phyloP scores from a whole-genome alignment of 2,888 invertebrate genomes.

The Apocheima hispidaria region DNA sequence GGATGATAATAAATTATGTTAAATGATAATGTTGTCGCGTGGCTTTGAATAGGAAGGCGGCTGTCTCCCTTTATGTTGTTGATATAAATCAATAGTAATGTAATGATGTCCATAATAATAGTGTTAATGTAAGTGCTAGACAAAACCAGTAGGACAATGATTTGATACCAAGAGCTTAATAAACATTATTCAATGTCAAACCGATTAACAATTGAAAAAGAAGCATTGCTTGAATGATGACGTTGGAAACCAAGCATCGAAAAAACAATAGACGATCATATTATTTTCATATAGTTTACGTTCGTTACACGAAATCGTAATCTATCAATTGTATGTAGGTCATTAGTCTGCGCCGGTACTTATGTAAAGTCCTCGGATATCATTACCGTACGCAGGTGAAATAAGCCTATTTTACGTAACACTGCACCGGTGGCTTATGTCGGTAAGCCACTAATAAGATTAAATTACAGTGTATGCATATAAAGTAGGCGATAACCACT shows the following conservation, averaged over 20 bases:
- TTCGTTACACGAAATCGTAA: neutral
- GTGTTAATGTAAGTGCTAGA: slow-evolving; percentile 14
- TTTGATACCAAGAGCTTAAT: slow-evolving; percentile 8
- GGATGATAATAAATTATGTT: slow-evolving; percentile 62
- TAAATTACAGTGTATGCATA: slow-evolving; percentile 31
- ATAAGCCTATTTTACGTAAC: slow-evolving; percentile 46
- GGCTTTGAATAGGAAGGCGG: slow-evolving; percentile 56
- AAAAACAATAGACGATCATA: no score
- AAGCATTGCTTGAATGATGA: neutral
- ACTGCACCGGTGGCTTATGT: slow-evolving; percentile 41
- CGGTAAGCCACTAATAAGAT: slow-evolving; percentile 43
- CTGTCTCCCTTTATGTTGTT: slow-evolving; percentile 50
- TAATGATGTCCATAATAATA: slow-evolving; percentile 38
- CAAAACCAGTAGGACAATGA: slow-evolving; percentile 19
- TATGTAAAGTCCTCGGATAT: slow-evolving; percentile 20
- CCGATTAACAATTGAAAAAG: neutral
- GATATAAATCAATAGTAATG: slow-evolving; percentile 44
- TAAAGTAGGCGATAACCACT: slow-evolving; percentile 28
- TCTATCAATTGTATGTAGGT: slow-evolving; percentile 14
- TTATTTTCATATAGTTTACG: no score
- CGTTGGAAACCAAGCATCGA: neutral
- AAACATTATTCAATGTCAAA: slow-evolving; percentile 8
- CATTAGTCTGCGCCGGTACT: slow-evolving; percentile 8
- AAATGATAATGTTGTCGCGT: slow-evolving; percentile 70
- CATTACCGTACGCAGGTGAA: slow-evolving; percentile 31